Evolutionary conservation across 2,888 invertebrate species (phyloP), one percentile per base, ranked within the genome.

Genomic region (Margaritifera margaritifera): DNA sequence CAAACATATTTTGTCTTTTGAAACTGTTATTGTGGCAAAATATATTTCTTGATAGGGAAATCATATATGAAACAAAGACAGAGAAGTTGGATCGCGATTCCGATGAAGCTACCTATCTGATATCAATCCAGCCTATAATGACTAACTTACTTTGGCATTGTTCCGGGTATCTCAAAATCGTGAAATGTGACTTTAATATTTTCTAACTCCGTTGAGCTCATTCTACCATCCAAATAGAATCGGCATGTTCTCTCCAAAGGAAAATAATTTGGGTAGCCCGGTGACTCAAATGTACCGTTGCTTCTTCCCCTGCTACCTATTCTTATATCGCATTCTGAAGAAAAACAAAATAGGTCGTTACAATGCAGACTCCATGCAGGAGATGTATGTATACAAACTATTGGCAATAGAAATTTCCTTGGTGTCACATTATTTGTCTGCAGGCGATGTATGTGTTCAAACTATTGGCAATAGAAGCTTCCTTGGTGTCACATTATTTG

Each of bases 221-320:
- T 97, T 93, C 99, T 95, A 66, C 88, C 90, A 80, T 88, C 98
- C 91, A 99, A 95, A 92, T 97, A 98, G 92, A 98, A 98, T 91
- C 96, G 95, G 92, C 98, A 99, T 84, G 97, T 96, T 90, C 97
- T 94, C 92, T 98, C 97, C 86, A 95, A 95, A 91, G 97, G 95
- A 92, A 97, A 98, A 80, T 95, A 95, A 92, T 93, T 96, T 88
- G 98, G 98, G 92, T 95, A 98, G 92, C 97, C 97, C 84, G 98
- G 98, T 90, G 97, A 97, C 92, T 95, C 95, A 86, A 98, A 96
- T 90, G 93, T 94, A 84, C 98, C 98, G 86, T 93, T 94, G 71
- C 96, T 96, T 91, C 96, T 95, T 91, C 96, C 96, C 91, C 94
- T 94, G 91, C 97, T 97, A 85, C 97, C 93, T 88, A 98, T 97